Conservation (phyloP, 2,113 vertebrate species). For the Menura novaehollandiae region DNA sequence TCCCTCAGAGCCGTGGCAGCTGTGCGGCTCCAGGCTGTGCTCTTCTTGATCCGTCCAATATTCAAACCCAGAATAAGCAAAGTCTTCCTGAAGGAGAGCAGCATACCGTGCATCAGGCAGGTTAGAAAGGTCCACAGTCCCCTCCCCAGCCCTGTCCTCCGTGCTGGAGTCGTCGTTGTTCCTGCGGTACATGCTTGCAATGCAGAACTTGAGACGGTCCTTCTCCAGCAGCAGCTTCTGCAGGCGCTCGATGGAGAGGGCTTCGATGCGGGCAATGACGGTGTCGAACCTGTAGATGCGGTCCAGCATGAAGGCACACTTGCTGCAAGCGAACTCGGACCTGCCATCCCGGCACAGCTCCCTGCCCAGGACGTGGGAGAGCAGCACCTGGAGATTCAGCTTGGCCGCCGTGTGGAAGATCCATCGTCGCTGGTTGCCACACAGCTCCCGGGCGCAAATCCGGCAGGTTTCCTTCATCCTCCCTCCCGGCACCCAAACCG, state of each 20-base stretch:
- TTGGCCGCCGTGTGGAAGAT: slow-evolving; percentile 91
- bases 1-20: slow-evolving; percentile 71
- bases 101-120: slow-evolving; percentile 78
- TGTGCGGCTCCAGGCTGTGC: slow-evolving; percentile 71
- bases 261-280: slow-evolving; percentile 92
- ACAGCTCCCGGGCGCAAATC: slow-evolving; percentile 92
- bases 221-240: slow-evolving; percentile 91
- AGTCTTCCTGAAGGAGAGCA: slow-evolving; percentile 87
- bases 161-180: slow-evolving; percentile 72
- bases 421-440: slow-evolving; percentile 95
- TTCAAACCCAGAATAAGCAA: slow-evolving; percentile 86
- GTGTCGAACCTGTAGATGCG: slow-evolving; percentile 96
- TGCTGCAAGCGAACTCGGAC: slow-evolving; percentile 94
- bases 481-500: neutral
- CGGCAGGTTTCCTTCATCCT: slow-evolving; percentile 89
- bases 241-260: slow-evolving; percentile 91
- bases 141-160: slow-evolving; percentile 45
- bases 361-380: slow-evolving; percentile 87
- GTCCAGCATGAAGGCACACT: slow-evolving; percentile 96
- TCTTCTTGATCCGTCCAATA: slow-evolving; percentile 88
- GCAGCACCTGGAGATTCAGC: slow-evolving; percentile 90
- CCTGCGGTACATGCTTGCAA: slow-evolving; percentile 83
- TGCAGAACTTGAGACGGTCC: slow-evolving; percentile 87
- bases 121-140: slow-evolving; percentile 74
- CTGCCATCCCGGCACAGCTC: slow-evolving; percentile 87